These are phyloP conservation scores for Gasterosteus aculeatus DNA, from an alignment of 2,113 vertebrate genomes.

Conservation along the genomic window DNA sequence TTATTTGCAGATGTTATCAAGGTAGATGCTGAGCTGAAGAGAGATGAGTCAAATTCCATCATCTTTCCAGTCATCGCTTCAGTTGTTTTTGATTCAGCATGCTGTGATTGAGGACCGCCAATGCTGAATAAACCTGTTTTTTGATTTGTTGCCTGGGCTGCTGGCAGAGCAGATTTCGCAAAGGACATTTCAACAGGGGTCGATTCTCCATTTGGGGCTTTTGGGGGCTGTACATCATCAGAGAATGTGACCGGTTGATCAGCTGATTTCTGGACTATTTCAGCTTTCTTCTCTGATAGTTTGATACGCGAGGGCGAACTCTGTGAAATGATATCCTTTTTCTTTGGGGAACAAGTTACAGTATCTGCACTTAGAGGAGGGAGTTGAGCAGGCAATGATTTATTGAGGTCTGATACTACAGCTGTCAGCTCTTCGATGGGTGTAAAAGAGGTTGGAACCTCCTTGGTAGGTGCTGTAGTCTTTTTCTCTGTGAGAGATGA, in stretches of 20 bases:
- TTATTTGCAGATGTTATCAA: conserved; percentile 74
- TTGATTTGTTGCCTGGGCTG: conserved; percentile 75
- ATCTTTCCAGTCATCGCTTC: conserved; percentile 75
- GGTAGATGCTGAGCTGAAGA: conserved; percentile 79
- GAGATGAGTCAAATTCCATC: conserved; percentile 72
- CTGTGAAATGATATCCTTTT: conserved; percentile 15
- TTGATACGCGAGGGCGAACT: conserved; percentile 1
- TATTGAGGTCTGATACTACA: conserved; percentile 21
- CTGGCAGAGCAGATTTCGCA: conserved; percentile 67
- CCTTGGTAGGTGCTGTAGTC: conserved; percentile 10
- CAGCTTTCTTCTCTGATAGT: conserved; percentile 29
- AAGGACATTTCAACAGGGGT: conserved; percentile 50
- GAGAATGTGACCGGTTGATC: conserved; percentile 26
- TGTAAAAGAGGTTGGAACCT: conserved; percentile 9
- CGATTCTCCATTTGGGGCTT: conserved; percentile 55
- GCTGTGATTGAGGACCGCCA: conserved; percentile 73
- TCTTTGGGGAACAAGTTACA: conserved; percentile 19
- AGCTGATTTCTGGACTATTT: conserved; percentile 30
- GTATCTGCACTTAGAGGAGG: conserved; percentile 2
- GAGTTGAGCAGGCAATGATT: conserved; percentile 18
- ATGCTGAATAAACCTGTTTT: conserved; percentile 78
- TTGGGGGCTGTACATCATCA: conserved; percentile 35
- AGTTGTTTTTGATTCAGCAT: conserved; percentile 35
- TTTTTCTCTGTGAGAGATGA: conserved; percentile 14
- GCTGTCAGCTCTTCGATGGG: conserved; percentile 50